phyloP scores from a whole-genome alignment of 2,113 vertebrate species.

The Orientallactaga bullata region DNA sequence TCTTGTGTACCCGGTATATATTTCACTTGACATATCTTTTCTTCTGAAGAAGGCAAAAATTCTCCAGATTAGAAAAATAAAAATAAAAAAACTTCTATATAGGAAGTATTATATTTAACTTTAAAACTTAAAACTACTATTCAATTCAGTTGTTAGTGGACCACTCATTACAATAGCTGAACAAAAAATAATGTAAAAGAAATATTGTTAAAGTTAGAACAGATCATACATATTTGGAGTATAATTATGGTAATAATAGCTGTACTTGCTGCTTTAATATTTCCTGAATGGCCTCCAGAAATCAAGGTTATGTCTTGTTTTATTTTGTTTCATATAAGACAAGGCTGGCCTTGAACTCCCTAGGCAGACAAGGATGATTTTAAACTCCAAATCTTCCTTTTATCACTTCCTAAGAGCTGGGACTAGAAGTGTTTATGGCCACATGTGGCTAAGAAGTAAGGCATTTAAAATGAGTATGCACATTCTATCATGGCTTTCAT shows the following conservation, averaged over 20 bases:
- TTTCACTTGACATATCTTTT: neutral
- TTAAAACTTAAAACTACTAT: neutral
- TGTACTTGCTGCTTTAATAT: neutral
- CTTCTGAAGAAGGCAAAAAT: neutral
- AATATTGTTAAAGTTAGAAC: neutral
- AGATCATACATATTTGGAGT: neutral
- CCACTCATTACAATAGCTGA: neutral
- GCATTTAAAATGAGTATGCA: neutral
- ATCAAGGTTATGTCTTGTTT: neutral
- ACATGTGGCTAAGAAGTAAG: too few relatives aligned
- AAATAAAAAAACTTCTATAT: neutral
- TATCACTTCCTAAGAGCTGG: too few relatives aligned
- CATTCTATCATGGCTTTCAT: neutral
- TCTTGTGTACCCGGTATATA: too few relatives aligned
- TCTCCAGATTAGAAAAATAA: neutral
- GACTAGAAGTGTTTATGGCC: too few relatives aligned
- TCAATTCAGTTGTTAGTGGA: neutral
- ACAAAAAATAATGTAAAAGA: neutral
- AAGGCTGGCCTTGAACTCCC: too few relatives aligned
- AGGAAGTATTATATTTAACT: neutral
- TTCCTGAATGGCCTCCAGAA: neutral
- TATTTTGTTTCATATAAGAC: too few relatives aligned
- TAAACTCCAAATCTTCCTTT: too few relatives aligned
- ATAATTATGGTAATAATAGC: neutral
- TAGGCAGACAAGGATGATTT: too few relatives aligned